Percentiles rank a stretch among this genome's conserved stretches.
Evolutionary conservation across 2,797 vertebrate species (phyloP).

Genomic region (Paramormyrops hopkinsi): DNA sequence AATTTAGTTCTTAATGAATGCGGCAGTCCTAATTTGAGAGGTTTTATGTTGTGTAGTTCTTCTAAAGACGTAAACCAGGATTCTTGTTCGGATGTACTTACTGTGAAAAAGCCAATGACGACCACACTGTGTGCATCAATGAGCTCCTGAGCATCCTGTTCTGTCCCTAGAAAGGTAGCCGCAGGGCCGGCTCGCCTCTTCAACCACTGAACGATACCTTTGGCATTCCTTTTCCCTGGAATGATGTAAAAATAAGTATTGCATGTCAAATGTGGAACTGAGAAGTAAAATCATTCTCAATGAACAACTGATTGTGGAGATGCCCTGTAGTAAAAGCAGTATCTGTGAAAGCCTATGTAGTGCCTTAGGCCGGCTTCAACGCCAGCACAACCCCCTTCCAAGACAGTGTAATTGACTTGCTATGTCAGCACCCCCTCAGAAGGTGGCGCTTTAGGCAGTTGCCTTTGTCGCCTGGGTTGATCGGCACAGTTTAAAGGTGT

Average conservation of each 20-base stretch:
- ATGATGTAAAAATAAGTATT: neutral
- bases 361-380: neutral
- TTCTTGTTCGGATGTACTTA: slow-evolving; percentile 38
- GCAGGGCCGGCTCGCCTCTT: slow-evolving; percentile 58
- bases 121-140: slow-evolving; percentile 52
- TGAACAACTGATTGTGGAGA: neutral
- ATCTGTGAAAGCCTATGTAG: neutral
- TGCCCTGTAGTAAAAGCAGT: neutral
- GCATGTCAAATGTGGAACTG: neutral
- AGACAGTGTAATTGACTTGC: neutral
- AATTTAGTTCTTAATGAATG: neutral
- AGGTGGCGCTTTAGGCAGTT: neutral
- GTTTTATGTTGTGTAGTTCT: neutral
- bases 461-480: neutral
- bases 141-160: slow-evolving; percentile 43
- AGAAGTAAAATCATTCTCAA: neutral
- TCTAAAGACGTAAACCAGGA: neutral
- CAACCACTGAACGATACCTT: slow-evolving; percentile 72
- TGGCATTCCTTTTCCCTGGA: slow-evolving; percentile 60
- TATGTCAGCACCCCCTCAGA: neutral
- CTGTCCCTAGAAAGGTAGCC: slow-evolving; percentile 48
- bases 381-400: neutral
- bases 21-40: too few relatives aligned
- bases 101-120: slow-evolving; percentile 80
- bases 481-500: neutral